These are phyloP conservation scores for Actinemys pallida DNA, from an alignment of 2,113 vertebrate genomes.

Conservation along the genomic window DNA sequence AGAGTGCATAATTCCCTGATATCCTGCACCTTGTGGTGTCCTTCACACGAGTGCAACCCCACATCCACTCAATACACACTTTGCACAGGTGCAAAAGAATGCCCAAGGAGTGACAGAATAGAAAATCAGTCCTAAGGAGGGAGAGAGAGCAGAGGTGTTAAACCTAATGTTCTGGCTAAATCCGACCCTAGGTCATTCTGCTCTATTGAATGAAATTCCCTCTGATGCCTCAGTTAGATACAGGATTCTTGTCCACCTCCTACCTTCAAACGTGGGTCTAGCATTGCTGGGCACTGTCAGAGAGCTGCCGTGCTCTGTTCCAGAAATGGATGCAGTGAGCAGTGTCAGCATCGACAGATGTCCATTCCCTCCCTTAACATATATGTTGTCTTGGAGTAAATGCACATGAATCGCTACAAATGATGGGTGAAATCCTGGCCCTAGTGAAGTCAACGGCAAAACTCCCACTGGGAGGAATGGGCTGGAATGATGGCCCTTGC, in stretches of 20 bases:
- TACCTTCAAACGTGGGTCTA: not conserved
- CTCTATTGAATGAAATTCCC: not conserved
- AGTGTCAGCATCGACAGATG: not conserved
- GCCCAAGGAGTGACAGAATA: not conserved
- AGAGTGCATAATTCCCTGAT: not conserved
- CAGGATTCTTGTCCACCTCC: not conserved
- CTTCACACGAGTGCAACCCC: not conserved
- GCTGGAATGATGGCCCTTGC: not conserved
- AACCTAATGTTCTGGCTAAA: not conserved
- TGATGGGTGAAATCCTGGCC: not conserved
- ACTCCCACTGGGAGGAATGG: not conserved
- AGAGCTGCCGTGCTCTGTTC: not conserved
- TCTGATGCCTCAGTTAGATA: not conserved
- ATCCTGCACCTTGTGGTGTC: not conserved
- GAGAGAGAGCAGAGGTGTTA: not conserved
- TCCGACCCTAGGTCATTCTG: not conserved
- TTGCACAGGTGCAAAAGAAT: not conserved
- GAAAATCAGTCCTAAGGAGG: not conserved
- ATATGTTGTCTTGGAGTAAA: not conserved
- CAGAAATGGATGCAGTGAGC: not conserved
- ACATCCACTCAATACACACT: not conserved
- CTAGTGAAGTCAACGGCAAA: not conserved
- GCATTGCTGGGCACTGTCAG: not conserved
- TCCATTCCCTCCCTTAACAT: not conserved
- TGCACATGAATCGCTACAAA: not conserved